Base-by-base conservation (phyloP, 2,797 vertebrate genomes). In the Hoplostethus mediterraneus region DNA sequence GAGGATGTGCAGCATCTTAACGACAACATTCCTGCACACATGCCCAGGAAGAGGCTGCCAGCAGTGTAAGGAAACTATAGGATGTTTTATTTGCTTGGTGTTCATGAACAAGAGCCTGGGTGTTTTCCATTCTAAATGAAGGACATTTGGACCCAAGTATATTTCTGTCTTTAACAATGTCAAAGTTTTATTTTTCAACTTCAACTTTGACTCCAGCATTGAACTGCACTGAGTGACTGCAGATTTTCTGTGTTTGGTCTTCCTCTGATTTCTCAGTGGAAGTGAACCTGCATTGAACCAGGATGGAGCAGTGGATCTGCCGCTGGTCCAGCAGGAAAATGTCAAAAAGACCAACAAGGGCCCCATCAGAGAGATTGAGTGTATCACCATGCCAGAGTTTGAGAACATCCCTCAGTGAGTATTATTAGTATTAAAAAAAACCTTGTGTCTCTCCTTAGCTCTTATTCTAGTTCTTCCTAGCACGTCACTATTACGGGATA, bases 331-430 rank as follows among this genome's bases (percentile, higher is more conserved):
- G 30, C 59, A 45, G 38, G 80, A 85, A 14, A 79, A 42, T 0
- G 47, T 68, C 31, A 93, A 63, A 51, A 93, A 91, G 79, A 30
- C 47, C 56, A 72, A 14, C 17, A 89, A 75, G 56, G 75, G 11
- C 59, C 60, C 30, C 6, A 49, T 91, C 80, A 90, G 73, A 82
- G 88, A 93, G 75, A 90, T 95, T 78, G 86, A 85, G 51, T 76
- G 89, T 1, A 85, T 95, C 87, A 95, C 93, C 0, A 21, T 75
- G 10, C 67, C 71, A 44, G 94, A 95, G 81, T 95, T 93, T 74
- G 93, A 94, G 42, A 67, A 47, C 83, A 94, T 95, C 72, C 94
- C 95, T 74, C 90, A 84, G 94, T 95, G 72, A 93, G 94, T 92
- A 36, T 14, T 44, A 6, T 28, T 28, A 28, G 28, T 28, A 28